Percentiles rank a stretch among this genome's conserved stretches.
These are phyloP conservation scores for Vidua chalybeata DNA, from an alignment of 2,113 vertebrate genomes.

Conservation along the genomic window DNA sequence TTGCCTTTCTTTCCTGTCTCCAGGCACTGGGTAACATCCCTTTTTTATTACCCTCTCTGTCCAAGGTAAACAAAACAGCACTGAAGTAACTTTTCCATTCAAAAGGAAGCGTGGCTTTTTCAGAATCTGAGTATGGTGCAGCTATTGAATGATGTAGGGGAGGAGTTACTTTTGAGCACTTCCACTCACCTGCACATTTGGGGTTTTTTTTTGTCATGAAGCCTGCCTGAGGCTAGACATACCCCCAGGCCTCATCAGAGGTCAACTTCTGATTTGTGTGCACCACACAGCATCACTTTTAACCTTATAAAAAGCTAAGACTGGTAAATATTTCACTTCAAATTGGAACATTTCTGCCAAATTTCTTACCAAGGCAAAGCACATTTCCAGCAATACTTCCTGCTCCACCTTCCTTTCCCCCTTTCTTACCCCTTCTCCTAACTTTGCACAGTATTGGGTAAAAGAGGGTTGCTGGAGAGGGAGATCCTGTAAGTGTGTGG, in stretches of 20 bases:
- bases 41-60: background rate
- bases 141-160: fast-evolving
- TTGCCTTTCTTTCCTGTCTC: background rate
- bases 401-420: background rate
- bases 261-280: background rate
- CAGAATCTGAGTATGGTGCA: background rate
- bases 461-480: background rate
- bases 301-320: background rate
- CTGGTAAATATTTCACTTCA: background rate
- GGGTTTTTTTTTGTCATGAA: background rate
- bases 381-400: background rate
- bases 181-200: background rate
- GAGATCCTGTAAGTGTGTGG: fast-evolving
- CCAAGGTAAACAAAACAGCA: background rate
- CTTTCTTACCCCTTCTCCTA: background rate
- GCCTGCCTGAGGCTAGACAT: background rate
- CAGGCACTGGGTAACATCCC: background rate
- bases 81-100: background rate
- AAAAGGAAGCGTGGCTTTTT: background rate
- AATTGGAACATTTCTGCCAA: background rate
- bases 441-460: background rate
- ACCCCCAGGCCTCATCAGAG: background rate
- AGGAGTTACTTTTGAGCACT: background rate
- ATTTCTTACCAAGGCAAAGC: background rate
- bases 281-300: background rate